phyloP scores from a whole-genome alignment of 2,113 vertebrate species.

The Vireo altiloquus region DNA sequence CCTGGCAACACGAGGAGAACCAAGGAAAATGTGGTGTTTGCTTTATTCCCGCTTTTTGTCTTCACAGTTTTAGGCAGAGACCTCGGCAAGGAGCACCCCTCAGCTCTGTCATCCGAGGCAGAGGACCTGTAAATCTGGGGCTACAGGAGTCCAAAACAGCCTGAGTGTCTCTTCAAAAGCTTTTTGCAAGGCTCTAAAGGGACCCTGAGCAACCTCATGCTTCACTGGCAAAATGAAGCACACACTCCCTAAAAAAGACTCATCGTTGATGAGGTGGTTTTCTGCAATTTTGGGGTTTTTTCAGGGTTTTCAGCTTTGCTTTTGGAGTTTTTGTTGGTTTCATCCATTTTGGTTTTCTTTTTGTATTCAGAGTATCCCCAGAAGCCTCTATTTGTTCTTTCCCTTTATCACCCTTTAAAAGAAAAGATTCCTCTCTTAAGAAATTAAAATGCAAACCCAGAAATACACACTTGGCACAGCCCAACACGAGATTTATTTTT shows the following conservation, averaged over 20 bases:
- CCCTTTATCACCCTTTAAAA: background rate
- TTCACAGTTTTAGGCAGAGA: background rate
- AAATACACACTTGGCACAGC: background rate
- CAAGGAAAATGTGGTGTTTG: fast-evolving
- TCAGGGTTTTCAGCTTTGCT: background rate
- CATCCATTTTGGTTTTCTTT: background rate
- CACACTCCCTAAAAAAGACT: background rate
- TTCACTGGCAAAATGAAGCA: background rate
- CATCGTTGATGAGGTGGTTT: background rate
- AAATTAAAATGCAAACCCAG: background rate
- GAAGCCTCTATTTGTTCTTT: background rate
- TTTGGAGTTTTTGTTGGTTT: background rate
- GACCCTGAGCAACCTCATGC: background rate
- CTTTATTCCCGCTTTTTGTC: background rate
- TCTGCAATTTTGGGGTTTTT: background rate
- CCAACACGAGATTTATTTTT: background rate
- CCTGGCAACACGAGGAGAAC: background rate
- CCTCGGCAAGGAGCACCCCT: background rate
- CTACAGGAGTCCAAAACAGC: background rate
- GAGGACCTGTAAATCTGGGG: background rate
- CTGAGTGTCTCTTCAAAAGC: background rate
- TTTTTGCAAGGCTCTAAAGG: background rate
- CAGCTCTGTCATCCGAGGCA: background rate
- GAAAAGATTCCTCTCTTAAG: background rate
- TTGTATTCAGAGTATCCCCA: background rate